Base-by-base conservation (phyloP, 1,140 invertebrate species). In the Triops cancriformis region DNA sequence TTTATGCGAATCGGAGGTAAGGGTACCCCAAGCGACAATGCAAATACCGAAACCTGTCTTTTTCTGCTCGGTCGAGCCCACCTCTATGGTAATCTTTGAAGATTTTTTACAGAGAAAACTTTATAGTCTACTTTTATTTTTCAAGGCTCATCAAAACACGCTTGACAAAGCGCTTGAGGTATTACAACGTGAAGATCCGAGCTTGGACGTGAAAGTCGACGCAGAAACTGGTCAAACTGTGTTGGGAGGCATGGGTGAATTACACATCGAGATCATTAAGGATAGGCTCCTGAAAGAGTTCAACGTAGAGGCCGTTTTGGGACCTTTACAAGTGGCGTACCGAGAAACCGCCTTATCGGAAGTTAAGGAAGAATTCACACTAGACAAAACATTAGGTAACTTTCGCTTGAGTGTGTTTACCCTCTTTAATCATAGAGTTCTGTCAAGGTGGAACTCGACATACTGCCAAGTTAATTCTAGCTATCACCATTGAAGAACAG, bases 51-150 rank as follows among this genome's bases (percentile, higher is more conserved):
- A 97, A 82, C 96, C 97, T 1, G 97, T 99, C 0, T 99, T 98
- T 85, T 97, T 98, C 82, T 98, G 97, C 84, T 95, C 95, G 0
- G 92, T 99, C 75, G 98, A 99, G 86, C 91, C 97, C 0, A 92
- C 95, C 0, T 95, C 93, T 76, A 82, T 91, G 76, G 84, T 84
- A 83, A 80, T 28, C 75, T 51, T 78, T 27, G 5, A 73, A 27
- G 6, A 43, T 26, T 27, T 1, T 28, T 51, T 28, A 14, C n/a
- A n/a, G n/a, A 77, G 14, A 26, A 80, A 74, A 4, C 64, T n/a
- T 23, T 72, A 42, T 74, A 28, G 42, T 79, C 73, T 74, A 73
- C 74, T 76, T 73, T 64, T 23, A 72, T 78, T 73, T 43, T 81
- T 79, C 10, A 78, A 85, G 77, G 87, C 90, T 0, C 88, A 89